phyloP scores from a whole-genome alignment of 2,113 vertebrate species.

The Amblyornis subalaris region DNA sequence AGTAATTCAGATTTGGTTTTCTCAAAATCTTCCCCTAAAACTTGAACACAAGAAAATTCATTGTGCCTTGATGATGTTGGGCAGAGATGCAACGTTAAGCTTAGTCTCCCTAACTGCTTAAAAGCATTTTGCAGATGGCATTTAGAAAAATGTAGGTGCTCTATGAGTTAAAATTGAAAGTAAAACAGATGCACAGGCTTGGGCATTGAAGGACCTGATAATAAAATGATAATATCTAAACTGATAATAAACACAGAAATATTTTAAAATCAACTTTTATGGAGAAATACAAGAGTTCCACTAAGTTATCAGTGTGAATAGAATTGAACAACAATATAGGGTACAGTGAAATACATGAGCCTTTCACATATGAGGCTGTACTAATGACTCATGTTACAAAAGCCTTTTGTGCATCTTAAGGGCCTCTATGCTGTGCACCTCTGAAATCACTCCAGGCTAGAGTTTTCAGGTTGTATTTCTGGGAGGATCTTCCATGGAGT shows the following conservation, averaged over 20 bases:
- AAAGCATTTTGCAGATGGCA: not conserved
- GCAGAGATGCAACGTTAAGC: not conserved
- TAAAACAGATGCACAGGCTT: not conserved
- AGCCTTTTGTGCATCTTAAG: not conserved
- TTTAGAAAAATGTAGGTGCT: not conserved
- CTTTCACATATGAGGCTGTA: not conserved
- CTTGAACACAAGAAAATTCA: not conserved
- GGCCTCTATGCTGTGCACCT: not conserved
- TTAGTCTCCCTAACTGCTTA: not conserved
- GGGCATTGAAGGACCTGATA: not conserved
- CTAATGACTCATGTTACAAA: not conserved
- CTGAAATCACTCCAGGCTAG: not conserved
- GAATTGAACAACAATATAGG: not conserved
- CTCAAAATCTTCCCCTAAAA: not conserved
- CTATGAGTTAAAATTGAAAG: not conserved
- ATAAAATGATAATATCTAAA: not conserved
- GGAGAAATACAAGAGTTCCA: not conserved
- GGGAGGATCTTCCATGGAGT: not conserved
- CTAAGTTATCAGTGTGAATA: not conserved
- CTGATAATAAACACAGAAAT: not conserved
- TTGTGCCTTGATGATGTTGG: not conserved
- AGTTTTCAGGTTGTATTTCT: not conserved
- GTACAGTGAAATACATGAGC: not conserved
- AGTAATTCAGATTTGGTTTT: not conserved
- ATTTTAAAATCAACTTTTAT: not conserved